Base-by-base conservation (phyloP, 1,140 invertebrate genomes). In the Hylaeus anthracinus region DNA sequence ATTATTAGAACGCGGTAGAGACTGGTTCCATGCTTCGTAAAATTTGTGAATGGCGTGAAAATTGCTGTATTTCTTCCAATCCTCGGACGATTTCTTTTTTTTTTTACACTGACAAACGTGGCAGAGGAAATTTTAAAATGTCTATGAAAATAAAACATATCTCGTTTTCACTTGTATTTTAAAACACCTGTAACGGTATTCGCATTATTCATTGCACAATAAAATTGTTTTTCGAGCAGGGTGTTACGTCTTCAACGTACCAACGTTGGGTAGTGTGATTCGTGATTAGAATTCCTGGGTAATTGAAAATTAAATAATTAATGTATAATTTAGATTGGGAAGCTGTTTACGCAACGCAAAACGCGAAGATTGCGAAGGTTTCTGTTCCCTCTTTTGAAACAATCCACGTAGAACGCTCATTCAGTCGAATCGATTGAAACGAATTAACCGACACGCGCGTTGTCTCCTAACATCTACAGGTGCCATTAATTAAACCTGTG, bases 1-100 rank as follows among this genome's bases (percentile, higher is more conserved):
- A 37, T 84, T 88, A 87, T 89, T 89, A 87, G 79, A 87, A 87
- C 82, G 71, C 79, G 79, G 63, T 74, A 86, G 78, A 89, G 81
- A 69, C 48, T 80, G 73, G 48, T 69, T 69, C 76, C 66, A 89
- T 90, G 89, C 87, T 88, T 75, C 82, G 86, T 88, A 88, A 90
- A 51, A 90, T 90, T 88, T 71, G 82, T 78, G 61, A 79, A 76
- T 82, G 41, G 15, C 51, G 53, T 81, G 65, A 61, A 51, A 75
- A 72, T 81, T 83, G 76, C 75, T 64, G 41, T 37, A 70, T 74
- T 53, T 61, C 74, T 83, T 43, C 63, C 61, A 75, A 72, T 85
- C 67, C 63, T 85, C n/a, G 82, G 77, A 79, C 78, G 72, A 73
- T 85, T 76, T 79, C 55, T 53, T 48, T 63, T 80, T 71, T 76